Evolutionary conservation across 1,140 invertebrate genomes (phyloP), one percentile per base, ranked within the genome.

Genomic region (Trichonephila clavata): DNA sequence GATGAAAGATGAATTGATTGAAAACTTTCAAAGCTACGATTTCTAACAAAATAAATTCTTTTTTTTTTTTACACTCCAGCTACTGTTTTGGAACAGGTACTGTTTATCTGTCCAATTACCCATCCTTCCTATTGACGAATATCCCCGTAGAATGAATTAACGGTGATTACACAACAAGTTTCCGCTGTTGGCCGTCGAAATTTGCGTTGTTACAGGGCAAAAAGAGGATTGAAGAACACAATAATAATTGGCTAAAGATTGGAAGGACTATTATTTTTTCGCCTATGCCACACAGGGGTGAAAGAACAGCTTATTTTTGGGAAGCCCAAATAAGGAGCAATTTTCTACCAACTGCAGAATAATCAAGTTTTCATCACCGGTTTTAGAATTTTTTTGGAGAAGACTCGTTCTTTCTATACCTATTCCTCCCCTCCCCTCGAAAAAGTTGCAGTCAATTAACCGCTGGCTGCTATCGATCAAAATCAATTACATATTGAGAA

Each of bases 221-320:
- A 83, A 91, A 43, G 57, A 63, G 71, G 43, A 60, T 83, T 39
- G 57, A 81, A 57, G 71, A n/a, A 91, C 89, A 91, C 89, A 91
- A 91, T 91, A 91, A 91, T 91, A 91, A 91, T 91, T 91, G 89
- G 61, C 77, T 81, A 83, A 91, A 59, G 81, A 91, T 91, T 65
- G 89, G 10, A 61, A 24, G 89, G 59, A 32, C 63, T 68, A 83
- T 91, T 91, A 91, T 91, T 83, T 91, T 80, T 63, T 91, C 89
- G 89, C 89, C 89, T 91, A 16, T 83, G 77, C 89, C 60, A 43
- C 89, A 65, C 89, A 39, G 81, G 65, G 71, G 20, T 68, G 61
- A 50, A 57, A n/a, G 71, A 77, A 77, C 71, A 39, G 71, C 27
- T 77, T 77, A 77, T 77, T 77, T 77, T 63, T 18, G 71, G 71